Base-by-base conservation (phyloP, 2,113 vertebrate species). In the Apus apus region DNA sequence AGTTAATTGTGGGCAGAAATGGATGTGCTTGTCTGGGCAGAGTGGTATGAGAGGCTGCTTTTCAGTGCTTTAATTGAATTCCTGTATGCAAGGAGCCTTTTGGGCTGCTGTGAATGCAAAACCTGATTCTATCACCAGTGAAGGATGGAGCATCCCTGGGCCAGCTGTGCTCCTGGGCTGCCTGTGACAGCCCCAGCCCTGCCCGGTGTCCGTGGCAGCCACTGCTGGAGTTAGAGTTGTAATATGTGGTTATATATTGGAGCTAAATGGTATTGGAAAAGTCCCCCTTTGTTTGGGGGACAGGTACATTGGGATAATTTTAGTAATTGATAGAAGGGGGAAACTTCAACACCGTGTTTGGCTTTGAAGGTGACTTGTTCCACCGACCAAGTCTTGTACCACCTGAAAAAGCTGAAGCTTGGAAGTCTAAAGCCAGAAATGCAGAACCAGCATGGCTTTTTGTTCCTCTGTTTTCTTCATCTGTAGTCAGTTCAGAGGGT, bases 1-100 rank as follows among this genome's bases (percentile, higher is more conserved):
- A 27, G 88, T 93, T 97, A 96, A 97, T 96, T 96, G 93, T 91
- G 92, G 80, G 85, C 95, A 94, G 93, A 94, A 91, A 90, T 93
- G 85, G 89, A 90, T 89, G 90, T 87, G 89, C 86, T 86, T 95
- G 79, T 91, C 94, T 88, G 95, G 76, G 90, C 92, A 68, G 65
- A 91, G 91, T 30, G 60, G 89, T 34, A 5, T 4, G 1, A 92
- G 87, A 26, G 56, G 75, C 21, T 29, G 48, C 71, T 57, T 93
- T 93, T 82, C 80, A 87, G 62, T 29, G 50, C 94, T 84, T 80
- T 95, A 89, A 95, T 87, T 96, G 96, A 93, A 93, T 98, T 93
- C 45, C 94, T 91, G 81, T 13, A 23, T 90, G 84, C 64, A 40
- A 78, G 79, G 79, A 82, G 43, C 54, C 77, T 57, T 90, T 30